Percentiles rank a stretch among this genome's conserved stretches.
Evolutionary conservation across 2,113 vertebrate genomes (phyloP).

Genomic region (Lepidothrix coronata): DNA sequence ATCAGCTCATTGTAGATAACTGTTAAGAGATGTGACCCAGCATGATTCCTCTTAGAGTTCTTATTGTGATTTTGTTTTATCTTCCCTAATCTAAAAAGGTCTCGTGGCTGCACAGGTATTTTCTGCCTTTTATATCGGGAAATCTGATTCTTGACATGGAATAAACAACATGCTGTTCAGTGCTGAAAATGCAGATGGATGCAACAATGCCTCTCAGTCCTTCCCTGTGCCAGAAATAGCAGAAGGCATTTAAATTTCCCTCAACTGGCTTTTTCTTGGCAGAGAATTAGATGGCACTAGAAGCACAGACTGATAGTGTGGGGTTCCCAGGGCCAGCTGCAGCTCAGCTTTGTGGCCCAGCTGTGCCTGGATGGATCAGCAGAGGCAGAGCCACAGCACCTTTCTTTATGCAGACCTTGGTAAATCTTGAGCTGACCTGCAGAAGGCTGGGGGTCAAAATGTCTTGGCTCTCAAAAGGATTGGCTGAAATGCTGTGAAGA

Average conservation of each 20-base stretch:
- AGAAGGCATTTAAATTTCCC: constrained; percentile 21
- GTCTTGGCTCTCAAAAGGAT: neutral
- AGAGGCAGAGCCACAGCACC: neutral
- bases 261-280: constrained; percentile 25
- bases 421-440: neutral
- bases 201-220: neutral
- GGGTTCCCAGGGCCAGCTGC: neutral
- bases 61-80: neutral
- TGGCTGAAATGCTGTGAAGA: neutral
- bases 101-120: neutral
- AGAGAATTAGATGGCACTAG: neutral
- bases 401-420: neutral
- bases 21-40: neutral
- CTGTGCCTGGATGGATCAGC: neutral
- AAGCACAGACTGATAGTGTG: neutral
- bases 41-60: neutral
- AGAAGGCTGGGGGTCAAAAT: neutral
- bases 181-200: neutral
- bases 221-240: neutral
- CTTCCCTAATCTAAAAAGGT: neutral
- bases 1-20: neutral
- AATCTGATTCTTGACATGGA: neutral
- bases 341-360: neutral
- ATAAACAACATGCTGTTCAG: neutral
- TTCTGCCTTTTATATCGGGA: neutral